phyloP scores from a whole-genome alignment of 2,113 vertebrate genomes.

The Silurus asotus region DNA sequence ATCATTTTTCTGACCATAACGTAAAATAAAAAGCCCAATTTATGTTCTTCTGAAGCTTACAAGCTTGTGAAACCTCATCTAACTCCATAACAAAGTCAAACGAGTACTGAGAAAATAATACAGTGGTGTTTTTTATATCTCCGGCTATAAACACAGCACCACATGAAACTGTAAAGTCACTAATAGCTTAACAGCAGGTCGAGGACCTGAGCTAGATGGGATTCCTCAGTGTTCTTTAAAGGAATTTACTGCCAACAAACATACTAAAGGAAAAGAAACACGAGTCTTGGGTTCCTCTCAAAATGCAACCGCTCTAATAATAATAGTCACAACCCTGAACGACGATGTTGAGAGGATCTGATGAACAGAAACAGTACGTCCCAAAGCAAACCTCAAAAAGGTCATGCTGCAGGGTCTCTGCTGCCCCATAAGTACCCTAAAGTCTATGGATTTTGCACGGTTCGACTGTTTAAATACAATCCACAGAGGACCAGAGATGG shows the following conservation, averaged over 20 bases:
- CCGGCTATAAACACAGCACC: neutral
- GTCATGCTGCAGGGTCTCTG: neutral
- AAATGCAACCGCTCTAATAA: neutral
- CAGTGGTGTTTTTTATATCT: too few relatives aligned
- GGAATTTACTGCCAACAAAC: neutral
- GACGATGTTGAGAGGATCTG: neutral
- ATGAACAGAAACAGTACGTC: neutral
- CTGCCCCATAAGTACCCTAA: neutral
- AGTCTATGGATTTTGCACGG: neutral
- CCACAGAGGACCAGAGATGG: neutral
- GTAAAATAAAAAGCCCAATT: neutral
- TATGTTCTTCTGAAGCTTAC: neutral
- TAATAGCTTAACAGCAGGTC: neutral
- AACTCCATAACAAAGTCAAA: neutral
- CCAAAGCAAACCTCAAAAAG: neutral
- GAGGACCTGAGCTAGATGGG: neutral
- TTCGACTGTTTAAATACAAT: neutral
- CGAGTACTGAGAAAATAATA: neutral
- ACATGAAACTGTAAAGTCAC: neutral
- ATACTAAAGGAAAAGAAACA: neutral
- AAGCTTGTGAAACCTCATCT: neutral
- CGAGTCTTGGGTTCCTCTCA: neutral
- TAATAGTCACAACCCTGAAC: neutral
- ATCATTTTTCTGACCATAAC: neutral
- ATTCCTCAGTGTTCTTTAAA: neutral